Evolutionary conservation across 23 tunicate genomes (phyloP).

Genomic region (Clavelina lepadiformis): DNA sequence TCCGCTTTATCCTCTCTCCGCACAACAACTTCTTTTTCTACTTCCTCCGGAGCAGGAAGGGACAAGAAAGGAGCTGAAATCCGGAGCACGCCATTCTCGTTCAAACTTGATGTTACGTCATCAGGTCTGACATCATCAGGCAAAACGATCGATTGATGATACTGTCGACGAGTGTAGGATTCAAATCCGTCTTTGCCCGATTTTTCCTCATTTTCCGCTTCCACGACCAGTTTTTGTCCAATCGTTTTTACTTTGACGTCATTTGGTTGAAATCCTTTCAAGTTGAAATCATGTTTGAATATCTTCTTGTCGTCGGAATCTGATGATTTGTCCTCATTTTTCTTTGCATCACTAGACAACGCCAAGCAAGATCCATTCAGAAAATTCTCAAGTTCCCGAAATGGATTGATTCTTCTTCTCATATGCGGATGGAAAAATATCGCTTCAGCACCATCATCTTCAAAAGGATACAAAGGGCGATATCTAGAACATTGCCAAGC

Average conservation of each 20-base stretch:
- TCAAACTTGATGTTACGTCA: not conserved
- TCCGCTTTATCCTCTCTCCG: too few relatives aligned
- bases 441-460: too few relatives aligned
- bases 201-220: not conserved
- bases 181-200: not conserved
- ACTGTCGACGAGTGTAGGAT: not conserved
- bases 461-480: too few relatives aligned
- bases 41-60: not conserved
- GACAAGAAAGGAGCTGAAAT: not conserved
- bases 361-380: too few relatives aligned
- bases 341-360: too few relatives aligned
- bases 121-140: not conserved
- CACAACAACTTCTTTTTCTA: constrained; percentile 1
- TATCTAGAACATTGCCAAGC: too few relatives aligned
- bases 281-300: not conserved
- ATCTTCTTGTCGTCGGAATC: too few relatives aligned
- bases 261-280: not conserved
- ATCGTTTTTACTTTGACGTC: constrained; percentile 1
- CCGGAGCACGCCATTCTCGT: constrained; percentile 6
- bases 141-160: not conserved
- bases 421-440: too few relatives aligned
- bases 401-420: too few relatives aligned
- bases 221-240: constrained; percentile 2
- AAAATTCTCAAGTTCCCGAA: too few relatives aligned
- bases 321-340: too few relatives aligned